A percentile compares a stretch with the other conserved stretches of the same genome.
phyloP scores from a whole-genome alignment of 2,888 invertebrate genomes.

The Aphodius granarius region DNA sequence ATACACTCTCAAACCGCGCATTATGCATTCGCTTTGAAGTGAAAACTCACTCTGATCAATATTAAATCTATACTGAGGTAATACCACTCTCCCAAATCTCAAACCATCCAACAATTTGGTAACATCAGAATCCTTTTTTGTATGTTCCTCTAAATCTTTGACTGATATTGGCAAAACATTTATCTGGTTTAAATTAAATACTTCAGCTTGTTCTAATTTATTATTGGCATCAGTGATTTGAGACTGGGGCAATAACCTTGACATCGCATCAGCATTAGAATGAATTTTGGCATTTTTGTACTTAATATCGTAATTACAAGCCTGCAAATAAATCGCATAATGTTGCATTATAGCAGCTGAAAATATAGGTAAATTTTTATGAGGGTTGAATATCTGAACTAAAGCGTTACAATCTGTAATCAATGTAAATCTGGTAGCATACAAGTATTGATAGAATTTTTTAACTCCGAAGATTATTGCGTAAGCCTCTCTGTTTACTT shows the following conservation, averaged over 20 bases:
- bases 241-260: neutral
- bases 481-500: constrained; percentile 19
- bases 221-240: neutral
- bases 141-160: constrained; percentile 6
- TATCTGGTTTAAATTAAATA: neutral
- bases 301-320: constrained; percentile 9
- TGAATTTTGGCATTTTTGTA: neutral
- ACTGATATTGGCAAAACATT: constrained; percentile 13
- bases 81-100: neutral
- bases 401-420: constrained; percentile 17
- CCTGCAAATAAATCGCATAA: constrained; percentile 17
- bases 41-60: constrained; percentile 8
- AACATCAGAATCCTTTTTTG: constrained; percentile 10
- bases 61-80: constrained; percentile 1
- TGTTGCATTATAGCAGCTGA: constrained; percentile 13
- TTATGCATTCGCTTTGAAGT: constrained; percentile 9
- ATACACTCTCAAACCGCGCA: neutral
- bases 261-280: constrained; percentile 15
- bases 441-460: neutral
- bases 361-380: constrained; percentile 2
- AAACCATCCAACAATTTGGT: constrained; percentile 15
- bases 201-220: neutral
- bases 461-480: constrained; percentile 21
- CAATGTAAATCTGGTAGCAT: constrained; percentile 3
- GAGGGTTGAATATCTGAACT: constrained; percentile 11